Evolutionary conservation across 2,888 invertebrate genomes (phyloP).

Genomic region (Timandra comae): DNA sequence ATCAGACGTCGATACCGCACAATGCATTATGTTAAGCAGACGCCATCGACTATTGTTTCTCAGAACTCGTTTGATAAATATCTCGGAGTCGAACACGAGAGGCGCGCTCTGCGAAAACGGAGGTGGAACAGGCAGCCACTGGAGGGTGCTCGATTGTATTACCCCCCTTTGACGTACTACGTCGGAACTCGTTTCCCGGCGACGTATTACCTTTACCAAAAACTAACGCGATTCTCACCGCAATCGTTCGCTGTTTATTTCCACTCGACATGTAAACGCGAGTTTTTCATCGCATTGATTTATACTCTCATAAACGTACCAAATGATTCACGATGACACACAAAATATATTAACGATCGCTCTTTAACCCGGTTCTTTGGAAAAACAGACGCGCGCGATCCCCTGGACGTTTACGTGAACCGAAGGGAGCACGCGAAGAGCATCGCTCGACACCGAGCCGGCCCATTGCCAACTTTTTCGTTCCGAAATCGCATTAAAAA

Average conservation of each 20-base stretch:
- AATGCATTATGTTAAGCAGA: conserved; percentile 35
- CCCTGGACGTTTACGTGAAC: conserved; percentile 20
- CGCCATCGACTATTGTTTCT: conserved; percentile 26
- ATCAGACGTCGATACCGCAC: conserved; percentile 23
- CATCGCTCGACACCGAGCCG: conserved; percentile 30
- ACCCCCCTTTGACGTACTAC: too few relatives aligned
- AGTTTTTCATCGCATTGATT: conserved; percentile 51
- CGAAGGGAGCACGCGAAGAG: conserved; percentile 33
- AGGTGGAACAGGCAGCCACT: too few relatives aligned
- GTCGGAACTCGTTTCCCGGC: too few relatives aligned
- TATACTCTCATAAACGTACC: conserved; percentile 51
- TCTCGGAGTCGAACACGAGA: too few relatives aligned
- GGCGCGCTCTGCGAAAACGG: too few relatives aligned
- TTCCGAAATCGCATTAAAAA: conserved; percentile 47
- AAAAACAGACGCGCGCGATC: conserved; percentile 17
- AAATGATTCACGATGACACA: conserved; percentile 53
- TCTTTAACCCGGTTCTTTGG: conserved; percentile 39
- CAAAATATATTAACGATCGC: conserved; percentile 43
- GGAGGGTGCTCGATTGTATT: too few relatives aligned
- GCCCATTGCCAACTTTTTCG: conserved; percentile 58
- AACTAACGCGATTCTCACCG: not conserved
- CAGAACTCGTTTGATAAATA: conserved; percentile 18
- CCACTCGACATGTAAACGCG: conserved; percentile 52
- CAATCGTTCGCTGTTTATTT: conserved; percentile 6
- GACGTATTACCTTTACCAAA: not conserved